Evolutionary conservation across 2,888 invertebrate species (phyloP), one percentile per base, ranked within the genome.

Genomic region (Cephonodes hylas): DNA sequence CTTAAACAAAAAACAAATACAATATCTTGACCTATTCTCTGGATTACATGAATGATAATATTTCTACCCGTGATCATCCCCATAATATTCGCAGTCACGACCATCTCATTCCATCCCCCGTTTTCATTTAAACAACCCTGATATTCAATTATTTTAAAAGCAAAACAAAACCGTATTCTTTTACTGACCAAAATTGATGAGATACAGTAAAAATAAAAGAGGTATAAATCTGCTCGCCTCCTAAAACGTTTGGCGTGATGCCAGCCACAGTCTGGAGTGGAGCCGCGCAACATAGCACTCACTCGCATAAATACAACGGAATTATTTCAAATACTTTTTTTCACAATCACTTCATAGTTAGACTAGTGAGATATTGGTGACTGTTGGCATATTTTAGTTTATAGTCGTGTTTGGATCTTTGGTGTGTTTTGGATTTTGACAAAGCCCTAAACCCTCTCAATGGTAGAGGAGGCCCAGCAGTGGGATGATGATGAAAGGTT

Each of bases 131-230:
- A 53, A 53, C 53, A 31, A 10, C 31, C 31, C 53, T 15, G 27
- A 53, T 53, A 53, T 53, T 53, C 31, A 53, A 53, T 53, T 53
- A 53, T 53, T 53, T 53, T 53, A 53, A 53, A 53, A 53, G 53
- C 31, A 53, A 46, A 46, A 53, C 31, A 31, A 18, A 53, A 53
- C 53, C 31, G 46, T 46, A 46, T 53, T 53, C 53, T 27, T 53
- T 31, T 48, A 22, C 60, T 64, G 59, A 64, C 61, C 61, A 60
- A 63, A 61, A 68, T 65, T 64, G 66, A 66, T 69, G 68, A 57
- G 63, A 67, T 64, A 67, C 62, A 60, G 53, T 58, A 57, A 60
- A 62, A 63, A 63, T 63, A 60, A 63, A 60, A 61, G 57, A 38
- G 57, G 58, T 53, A 53, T 53, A 60, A 60, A 48, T 64, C 61